These are phyloP conservation scores for Nomada lathburiana DNA, from an alignment of 2,888 invertebrate genomes.

Conservation along the genomic window DNA sequence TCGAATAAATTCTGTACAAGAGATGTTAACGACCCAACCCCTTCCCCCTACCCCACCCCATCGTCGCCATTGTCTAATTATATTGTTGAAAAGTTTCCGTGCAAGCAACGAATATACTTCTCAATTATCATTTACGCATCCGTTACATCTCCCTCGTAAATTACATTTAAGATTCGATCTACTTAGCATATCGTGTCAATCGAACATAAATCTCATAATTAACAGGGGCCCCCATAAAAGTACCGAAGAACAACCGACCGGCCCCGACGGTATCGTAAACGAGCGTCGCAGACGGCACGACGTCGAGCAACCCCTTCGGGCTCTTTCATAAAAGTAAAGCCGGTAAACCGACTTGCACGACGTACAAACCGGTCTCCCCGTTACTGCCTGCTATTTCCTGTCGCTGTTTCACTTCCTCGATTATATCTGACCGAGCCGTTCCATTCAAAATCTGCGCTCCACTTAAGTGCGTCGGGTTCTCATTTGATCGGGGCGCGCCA, in stretches of 20 bases:
- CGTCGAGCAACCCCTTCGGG: neutral
- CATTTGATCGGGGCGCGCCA: slow-evolving; percentile 22
- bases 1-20: neutral
- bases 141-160: too few relatives aligned
- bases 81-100: neutral
- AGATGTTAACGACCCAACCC: neutral
- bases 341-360: slow-evolving; percentile 18
- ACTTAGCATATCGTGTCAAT: neutral
- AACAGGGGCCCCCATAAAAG: neutral
- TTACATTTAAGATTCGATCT: too few relatives aligned
- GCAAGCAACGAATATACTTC: too few relatives aligned
- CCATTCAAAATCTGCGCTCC: slow-evolving; percentile 49
- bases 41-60: neutral
- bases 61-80: neutral
- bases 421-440: slow-evolving; percentile 42
- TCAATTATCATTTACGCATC: too few relatives aligned
- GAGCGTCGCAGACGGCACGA: neutral
- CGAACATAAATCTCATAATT: neutral
- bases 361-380: neutral
- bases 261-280: slow-evolving; percentile 2
- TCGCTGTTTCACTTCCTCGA: slow-evolving; percentile 22
- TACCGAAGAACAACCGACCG: neutral
- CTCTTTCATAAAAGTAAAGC: neutral
- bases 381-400: neutral
- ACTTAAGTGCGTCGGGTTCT: slow-evolving; percentile 2